Conservation (phyloP, 2,797 vertebrate species). For the Crypturellus tataupa region DNA sequence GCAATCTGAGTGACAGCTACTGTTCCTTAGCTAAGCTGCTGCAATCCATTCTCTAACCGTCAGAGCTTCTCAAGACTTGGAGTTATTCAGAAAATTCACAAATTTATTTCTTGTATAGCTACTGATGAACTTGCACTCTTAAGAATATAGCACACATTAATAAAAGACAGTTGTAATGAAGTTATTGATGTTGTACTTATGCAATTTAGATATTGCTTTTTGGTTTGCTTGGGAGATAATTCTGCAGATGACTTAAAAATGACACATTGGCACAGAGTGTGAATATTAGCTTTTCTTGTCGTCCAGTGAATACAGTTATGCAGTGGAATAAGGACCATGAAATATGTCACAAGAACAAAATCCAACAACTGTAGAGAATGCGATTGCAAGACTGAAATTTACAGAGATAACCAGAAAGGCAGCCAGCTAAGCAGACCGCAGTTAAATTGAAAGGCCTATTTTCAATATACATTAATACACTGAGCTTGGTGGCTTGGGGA, state of each 20-base stretch:
- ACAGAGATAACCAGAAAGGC: background rate
- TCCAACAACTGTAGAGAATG: background rate
- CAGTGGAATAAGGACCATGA: background rate
- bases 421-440: background rate
- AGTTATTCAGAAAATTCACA: constrained; percentile 12
- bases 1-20: constrained; percentile 49
- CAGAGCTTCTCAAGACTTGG: background rate
- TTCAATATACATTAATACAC: background rate
- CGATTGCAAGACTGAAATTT: background rate
- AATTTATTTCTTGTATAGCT: background rate
- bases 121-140: background rate
- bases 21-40: constrained; percentile 47
- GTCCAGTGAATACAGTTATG: background rate
- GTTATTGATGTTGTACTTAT: background rate
- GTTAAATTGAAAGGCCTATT: background rate
- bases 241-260: background rate
- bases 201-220: background rate
- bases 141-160: background rate
- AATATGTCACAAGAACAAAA: constrained; percentile 14
- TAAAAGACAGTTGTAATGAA: background rate
- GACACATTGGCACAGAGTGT: background rate
- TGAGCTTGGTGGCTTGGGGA: background rate
- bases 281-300: background rate
- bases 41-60: constrained; percentile 13
- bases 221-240: background rate